A percentile compares a stretch with the other conserved stretches of the same genome.
Evolutionary conservation across 2,113 vertebrate species (phyloP).

Genomic region (Tenebrosternarchus preto): DNA sequence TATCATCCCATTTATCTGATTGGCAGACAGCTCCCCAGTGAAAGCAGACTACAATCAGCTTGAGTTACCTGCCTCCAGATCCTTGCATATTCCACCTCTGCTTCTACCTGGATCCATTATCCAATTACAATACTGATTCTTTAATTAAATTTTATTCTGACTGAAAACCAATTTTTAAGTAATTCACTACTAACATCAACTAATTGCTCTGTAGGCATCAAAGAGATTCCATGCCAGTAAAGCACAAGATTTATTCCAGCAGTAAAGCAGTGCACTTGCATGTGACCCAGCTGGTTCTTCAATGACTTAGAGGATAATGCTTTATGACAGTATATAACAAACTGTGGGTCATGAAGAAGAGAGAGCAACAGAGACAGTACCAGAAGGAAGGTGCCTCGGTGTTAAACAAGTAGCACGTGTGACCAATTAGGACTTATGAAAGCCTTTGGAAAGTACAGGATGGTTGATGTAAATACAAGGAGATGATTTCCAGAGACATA

Average conservation of each 20-base stretch:
- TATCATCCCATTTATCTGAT: no score
- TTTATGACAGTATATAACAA: constrained; percentile 2
- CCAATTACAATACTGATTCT: no score
- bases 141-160: no score
- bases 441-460: constrained; percentile 56
- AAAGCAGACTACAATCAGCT: no score
- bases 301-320: not conserved
- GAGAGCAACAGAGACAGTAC: constrained; percentile 3
- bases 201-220: not conserved
- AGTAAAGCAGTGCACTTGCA: not conserved
- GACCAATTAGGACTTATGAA: constrained; percentile 58
- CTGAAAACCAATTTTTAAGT: no score
- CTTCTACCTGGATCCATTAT: no score
- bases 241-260: not conserved
- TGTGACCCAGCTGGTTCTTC: not conserved
- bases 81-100: no score
- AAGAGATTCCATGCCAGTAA: not conserved
- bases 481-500: constrained; percentile 43
- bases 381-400: constrained; percentile 12
- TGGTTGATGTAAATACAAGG: constrained; percentile 27
- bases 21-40: no score
- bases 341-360: constrained; percentile 13
- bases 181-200: not conserved
- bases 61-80: no score
- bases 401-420: constrained; percentile 61